Base-by-base conservation (phyloP, 2,888 invertebrate genomes). In the Dorcus parallelipipedus region DNA sequence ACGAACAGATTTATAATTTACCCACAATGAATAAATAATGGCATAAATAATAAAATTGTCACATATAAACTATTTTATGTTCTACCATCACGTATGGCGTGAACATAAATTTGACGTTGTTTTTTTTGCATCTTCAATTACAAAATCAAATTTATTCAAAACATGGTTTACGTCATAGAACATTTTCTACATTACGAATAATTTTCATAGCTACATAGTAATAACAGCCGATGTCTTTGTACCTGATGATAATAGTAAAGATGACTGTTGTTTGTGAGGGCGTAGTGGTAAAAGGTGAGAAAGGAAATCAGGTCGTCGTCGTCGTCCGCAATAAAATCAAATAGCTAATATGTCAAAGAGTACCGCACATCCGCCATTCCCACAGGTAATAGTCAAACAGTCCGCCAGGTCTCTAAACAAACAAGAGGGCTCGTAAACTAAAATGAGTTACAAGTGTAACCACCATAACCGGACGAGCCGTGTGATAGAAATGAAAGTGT, bases 351-450 rank as follows among this genome's bases (percentile, higher is more conserved):
- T 61, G 61, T 64, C 63, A 65, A 65, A 65, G 65, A 61, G 58
- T 50, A 58, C 65, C 65, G 63, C 59, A 56, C 56, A 58, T 60
- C 62, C 62, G 58, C 56, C 59, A 62, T 64, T 65, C 65, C 65
- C 65, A 61, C 63, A 65, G 65, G 65, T 65, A 65, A 59, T 56
- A 59, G 56, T 62, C 65, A 62, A 63, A 64, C 63, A 64, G 47
- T 56, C 49, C 57, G 57, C 61, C 58, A 61, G 63, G 58, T 62
- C 26, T 33, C 62, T 63, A 65, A 64, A 63, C 62, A 65, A 65
- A 64, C 59, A 64, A 61, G 59, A 47, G 56, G 20, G 62, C 59
- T 61, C 64, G 60, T 64, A 64, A 64, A 65, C 60, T 62, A 62
- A 62, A 65, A 65, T 65, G 63, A 65, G 57, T 64, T 64, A 60